Conservation (phyloP, 1,140 invertebrate species). For the Bombus huntii region DNA sequence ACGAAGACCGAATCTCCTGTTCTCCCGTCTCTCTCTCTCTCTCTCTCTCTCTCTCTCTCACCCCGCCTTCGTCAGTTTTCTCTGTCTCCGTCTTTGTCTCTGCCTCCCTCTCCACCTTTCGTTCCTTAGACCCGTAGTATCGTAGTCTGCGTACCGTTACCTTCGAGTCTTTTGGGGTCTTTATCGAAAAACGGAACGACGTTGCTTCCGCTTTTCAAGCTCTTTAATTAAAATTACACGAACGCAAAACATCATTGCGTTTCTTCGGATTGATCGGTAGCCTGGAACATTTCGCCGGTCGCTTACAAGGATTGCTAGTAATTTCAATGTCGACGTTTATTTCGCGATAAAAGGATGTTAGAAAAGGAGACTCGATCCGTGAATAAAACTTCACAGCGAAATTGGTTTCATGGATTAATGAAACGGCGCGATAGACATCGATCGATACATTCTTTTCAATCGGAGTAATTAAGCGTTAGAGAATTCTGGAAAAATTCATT, state of each 20-base stretch:
- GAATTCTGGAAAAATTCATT: not conserved
- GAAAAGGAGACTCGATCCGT: not conserved
- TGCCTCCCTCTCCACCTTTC: not conserved
- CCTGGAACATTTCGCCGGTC: not conserved
- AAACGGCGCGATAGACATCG: not conserved
- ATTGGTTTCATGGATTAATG: not conserved
- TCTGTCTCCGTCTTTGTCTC: not conserved
- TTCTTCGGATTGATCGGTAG: not conserved
- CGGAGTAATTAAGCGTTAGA: not conserved
- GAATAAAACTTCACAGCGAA: not conserved
- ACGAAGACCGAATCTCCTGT: conserved; percentile 22
- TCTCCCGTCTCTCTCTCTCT: not conserved
- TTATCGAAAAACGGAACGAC: conserved; percentile 59
- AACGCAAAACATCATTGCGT: conserved; percentile 25
- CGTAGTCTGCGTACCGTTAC: conserved; percentile 7
- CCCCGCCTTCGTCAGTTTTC: not conserved
- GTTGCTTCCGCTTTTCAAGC: conserved; percentile 62
- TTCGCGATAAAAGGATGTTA: not conserved
- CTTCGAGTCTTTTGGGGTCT: conserved; percentile 44
- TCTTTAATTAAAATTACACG: conserved; percentile 71
- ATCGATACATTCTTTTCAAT: not conserved
- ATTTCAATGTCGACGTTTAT: conserved; percentile 14
- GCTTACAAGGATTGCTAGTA: not conserved
- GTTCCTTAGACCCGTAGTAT: no score
- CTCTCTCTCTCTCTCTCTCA: not conserved